Evolutionary conservation across 2,797 vertebrate genomes (phyloP), one percentile per base, ranked within the genome.

Genomic region (Chrysocyon brachyurus): DNA sequence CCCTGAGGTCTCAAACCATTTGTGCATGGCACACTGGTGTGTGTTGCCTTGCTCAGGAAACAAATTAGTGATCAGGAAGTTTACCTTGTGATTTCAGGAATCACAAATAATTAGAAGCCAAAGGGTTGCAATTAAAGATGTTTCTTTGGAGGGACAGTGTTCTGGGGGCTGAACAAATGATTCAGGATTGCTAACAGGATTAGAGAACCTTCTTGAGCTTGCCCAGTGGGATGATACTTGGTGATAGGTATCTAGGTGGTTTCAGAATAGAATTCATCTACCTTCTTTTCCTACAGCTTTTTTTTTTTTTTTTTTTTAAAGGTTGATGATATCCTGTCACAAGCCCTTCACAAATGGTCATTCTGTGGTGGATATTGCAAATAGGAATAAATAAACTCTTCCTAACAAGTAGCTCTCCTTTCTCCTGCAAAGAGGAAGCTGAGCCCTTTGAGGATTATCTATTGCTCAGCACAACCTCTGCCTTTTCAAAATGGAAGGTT

Each of bases 371-470:
- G 77, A 15, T 68, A 2, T 31, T 70, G 49, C 61, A 91, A 95
- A 78, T 82, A 22, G 73, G 84, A 57, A 87, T 54, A 89, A 63
- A 78, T 26, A 33, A 86, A 19, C 52, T 96, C 19, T 95, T 63
- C 49, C 49, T 87, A 93, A 63, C 61, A 78, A 66, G 15, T 68
- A 49, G 61, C 26, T 87, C 31, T 75, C 22, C 82, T 49, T 94
- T 84, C 28, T 81, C 49, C 6, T 82, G 93, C 33, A 83, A 68
- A 68, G 33, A 97, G 90, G 84, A 90, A 90, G 17, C n/a, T 49
- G 52, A 24, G 59, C 31, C 33, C 81, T 97, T 93, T 96, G 92
- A 96, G 81, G 81, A 88, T 82, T 64, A 73, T 82, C 24, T 75
- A 5, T 78, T n/a, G 17, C 10, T 96, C 46, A 87, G 26, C 15